Evolutionary conservation across 1,140 invertebrate genomes (phyloP), one percentile per base, ranked within the genome.

Genomic region (Marisa cornuarietis): DNA sequence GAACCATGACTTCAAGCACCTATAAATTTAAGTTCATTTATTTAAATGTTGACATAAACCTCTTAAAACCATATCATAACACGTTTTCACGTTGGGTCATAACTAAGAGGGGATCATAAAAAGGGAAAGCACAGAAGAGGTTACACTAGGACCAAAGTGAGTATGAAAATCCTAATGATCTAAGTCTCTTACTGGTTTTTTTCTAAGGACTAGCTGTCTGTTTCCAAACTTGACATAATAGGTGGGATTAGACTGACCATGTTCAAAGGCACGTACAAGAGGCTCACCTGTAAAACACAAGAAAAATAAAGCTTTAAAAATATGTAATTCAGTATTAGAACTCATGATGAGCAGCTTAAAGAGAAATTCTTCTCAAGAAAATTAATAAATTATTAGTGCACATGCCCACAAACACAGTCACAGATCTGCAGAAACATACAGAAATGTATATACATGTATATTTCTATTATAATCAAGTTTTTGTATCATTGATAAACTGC

Each of bases 171-270:
- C 16, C 11, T 58, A 2, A 58, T 58, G 54, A 58, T 58, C 16
- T 58, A 24, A 74, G 42, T 65, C 71, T 86, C 87, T 85, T 83
- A 92, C 91, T 52, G 91, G 91, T 84, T 92, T 92, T 79, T 92
- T 92, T n/a, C 91, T 82, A 0, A 92, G 85, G 22, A 92, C 91
- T 58, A 92, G 80, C 72, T 91, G 84, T 77, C 85, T 85, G 20
- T 86, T 88, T n/a, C 80, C 91, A 82, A 90, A 89, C 58, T 81
- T 80, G 11, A 92, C 82, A 78, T 89, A 91, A 78, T 91, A 92
- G 0, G 91, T 92, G n/a, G 91, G 91, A 79, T 92, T 92, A 1
- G 92, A 92, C 83, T 92, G 91, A 13, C 91, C 91, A 86, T 92
- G 91, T 71, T 87, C 82, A 83, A 90, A 92, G 76, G 85, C 87